phyloP scores from a whole-genome alignment of 2,797 vertebrate species.

The Poecile montanus region DNA sequence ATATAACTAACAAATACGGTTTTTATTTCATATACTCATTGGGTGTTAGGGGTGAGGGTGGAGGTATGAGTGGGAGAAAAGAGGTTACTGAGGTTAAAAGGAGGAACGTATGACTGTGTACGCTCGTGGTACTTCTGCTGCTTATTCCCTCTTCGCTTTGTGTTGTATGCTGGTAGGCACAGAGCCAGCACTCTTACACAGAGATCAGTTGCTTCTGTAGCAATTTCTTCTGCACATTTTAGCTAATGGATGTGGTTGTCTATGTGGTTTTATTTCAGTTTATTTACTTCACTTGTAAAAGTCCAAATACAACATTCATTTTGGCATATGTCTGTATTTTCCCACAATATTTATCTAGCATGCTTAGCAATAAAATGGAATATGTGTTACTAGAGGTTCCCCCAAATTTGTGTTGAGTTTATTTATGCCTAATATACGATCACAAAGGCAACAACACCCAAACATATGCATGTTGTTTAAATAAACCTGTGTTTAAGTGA shows the following conservation, averaged over 20 bases:
- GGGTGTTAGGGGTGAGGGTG: constrained; percentile 49
- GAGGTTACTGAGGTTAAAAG: constrained; percentile 68
- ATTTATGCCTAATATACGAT: background rate
- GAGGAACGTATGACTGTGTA: constrained; percentile 61
- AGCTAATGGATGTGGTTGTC: background rate
- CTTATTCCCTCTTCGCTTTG: background rate
- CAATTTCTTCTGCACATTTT: background rate
- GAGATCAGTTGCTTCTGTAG: background rate
- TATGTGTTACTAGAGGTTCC: background rate
- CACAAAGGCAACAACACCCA: background rate
- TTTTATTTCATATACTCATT: constrained; percentile 28
- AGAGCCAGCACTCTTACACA: background rate
- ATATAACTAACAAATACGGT: background rate
- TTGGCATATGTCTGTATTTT: background rate
- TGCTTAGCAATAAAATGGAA: background rate
- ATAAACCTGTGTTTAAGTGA: background rate
- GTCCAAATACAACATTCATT: background rate
- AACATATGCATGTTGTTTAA: background rate
- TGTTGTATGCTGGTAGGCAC: background rate
- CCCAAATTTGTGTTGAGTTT: background rate
- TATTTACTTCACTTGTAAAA: too few relatives aligned
- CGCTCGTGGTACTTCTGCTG: background rate
- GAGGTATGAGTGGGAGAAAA: constrained; percentile 45
- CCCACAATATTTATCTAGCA: background rate
- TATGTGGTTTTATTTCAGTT: background rate